Evolutionary conservation across 2,888 invertebrate genomes (phyloP), one percentile per base, ranked within the genome.

Genomic region (Erpobdella octoculata): DNA sequence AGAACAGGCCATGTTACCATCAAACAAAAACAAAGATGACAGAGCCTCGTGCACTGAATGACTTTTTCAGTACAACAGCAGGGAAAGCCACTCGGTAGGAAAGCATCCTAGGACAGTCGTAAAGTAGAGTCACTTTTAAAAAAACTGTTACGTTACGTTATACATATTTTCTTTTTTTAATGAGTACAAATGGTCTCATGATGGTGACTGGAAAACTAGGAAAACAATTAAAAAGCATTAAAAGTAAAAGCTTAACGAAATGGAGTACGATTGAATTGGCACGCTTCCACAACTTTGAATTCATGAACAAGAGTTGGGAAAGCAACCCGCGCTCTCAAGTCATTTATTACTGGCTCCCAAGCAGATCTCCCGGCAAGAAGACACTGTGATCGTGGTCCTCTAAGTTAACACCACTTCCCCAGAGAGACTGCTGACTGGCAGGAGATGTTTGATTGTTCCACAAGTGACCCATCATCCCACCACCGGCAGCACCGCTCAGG

Each of bases 311-410:
- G 53, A 25, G 53, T 21, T 53, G 53, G 53, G 53, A 53, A 53
- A 25, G 28, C n/a, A n/a, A 28, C 53, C 28, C 15, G 15, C 8
- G 53, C 53, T 8, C 21, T 53, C 21, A 25, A 4, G 18, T 53
- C 53, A 28, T n/a, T 21, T n/a, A 21, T 67, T 59, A 70, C 58
- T 74, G 74, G 41, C 73, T 72, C n/a, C 74, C 74, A 15, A 74
- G 70, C 25, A 74, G 69, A 69, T 72, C 72, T 65, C 72, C 69
- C 28, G 72, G 69, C 71, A 73, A 71, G 31, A 68, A 73, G 18
- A 53, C 64, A 3, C 36, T 59, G 59, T 73, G 73, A 48, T 71
- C 71, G 64, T 73, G 69, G 9, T 71, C 71, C 2, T 72, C 74
- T 71, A 74, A n/a, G 66, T 64, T 25, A 15, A 38, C 33, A 28